Evolutionary conservation across 2,113 vertebrate species (phyloP), one percentile per base, ranked within the genome.

Genomic region (Daboia siamensis): DNA sequence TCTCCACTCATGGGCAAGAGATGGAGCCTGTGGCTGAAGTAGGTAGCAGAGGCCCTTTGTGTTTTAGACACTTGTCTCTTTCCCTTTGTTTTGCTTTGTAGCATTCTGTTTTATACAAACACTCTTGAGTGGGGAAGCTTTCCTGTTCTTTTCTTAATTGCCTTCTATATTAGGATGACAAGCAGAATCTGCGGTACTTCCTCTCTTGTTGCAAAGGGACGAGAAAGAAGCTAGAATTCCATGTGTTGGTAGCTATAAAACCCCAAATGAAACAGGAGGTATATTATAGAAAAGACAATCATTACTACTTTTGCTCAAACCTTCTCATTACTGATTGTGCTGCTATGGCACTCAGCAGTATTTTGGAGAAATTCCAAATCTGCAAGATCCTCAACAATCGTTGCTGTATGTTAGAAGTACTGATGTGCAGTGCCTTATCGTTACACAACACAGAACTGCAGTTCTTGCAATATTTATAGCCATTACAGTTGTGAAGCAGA

Each of bases 1-100:
- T 97, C 94, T 98, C 98, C 94, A 97, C 98, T 94, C 98, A 98
- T 96, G 95, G 97, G 3, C 98, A 99, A 96, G 98, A 99, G 92
- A 97, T 99, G 97, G 98, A 98, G 95, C 96, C 98, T 44, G 98
- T 98, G 97, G 98, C 98, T 96, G 98, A 99, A 98, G 99, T 99
- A 99, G 98, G 99, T 99, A 96, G 94, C 91, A 95, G 96, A 93
- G 93, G 74, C 61, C 74, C 13, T 93, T 89, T 95, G 97, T 46
- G 69, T 91, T 80, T 21, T 92, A 54, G 39, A 24, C 2, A 0
- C 23, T 23, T 23, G 46, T 93, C 52, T 87, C 88, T 94, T 89
- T 54, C 88, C 39, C 29, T 87, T 94, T 94, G 54, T 23, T 88
- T 86, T 20, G 1, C 89, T 93, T 91, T 87, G 24, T 94, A 96